These are phyloP conservation scores for Platygyra sinensis DNA, from an alignment of 64 coral and sea anemone genomes.

Conservation along the genomic window DNA sequence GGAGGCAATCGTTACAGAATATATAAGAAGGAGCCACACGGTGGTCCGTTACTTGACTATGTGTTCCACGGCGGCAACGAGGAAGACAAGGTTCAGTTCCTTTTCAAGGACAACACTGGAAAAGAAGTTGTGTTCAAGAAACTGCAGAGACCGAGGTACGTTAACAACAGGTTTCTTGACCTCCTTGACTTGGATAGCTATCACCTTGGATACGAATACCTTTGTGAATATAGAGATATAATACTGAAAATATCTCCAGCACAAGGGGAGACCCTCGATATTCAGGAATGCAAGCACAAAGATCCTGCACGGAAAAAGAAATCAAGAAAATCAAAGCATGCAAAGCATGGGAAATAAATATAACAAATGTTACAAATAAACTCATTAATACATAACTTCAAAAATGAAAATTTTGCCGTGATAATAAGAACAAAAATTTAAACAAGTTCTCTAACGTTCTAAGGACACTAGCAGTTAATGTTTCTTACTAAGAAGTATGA, in stretches of 20 bases:
- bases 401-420: background rate
- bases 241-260: background rate
- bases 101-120: constrained; percentile 29
- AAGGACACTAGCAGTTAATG: too few relatives aligned
- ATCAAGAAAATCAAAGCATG: background rate
- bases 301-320: constrained; percentile 3
- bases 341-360: background rate
- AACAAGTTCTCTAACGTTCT: too few relatives aligned
- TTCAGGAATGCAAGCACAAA: constrained; percentile 10
- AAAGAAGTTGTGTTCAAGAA: constrained; percentile 31
- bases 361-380: background rate
- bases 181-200: background rate
- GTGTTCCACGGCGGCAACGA: background rate
- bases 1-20: background rate
- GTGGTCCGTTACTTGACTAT: background rate
- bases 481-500: too few relatives aligned
- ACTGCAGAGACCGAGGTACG: background rate
- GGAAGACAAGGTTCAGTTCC: constrained; percentile 11
- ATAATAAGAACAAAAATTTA: too few relatives aligned
- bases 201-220: background rate
- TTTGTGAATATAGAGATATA: constrained; percentile 16
- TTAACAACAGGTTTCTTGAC: background rate
- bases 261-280: background rate
- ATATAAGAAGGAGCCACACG: background rate
- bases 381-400: background rate